Evolutionary conservation across 1,140 invertebrate genomes (phyloP), one percentile per base, ranked within the genome.

Genomic region (Ips nitidus): DNA sequence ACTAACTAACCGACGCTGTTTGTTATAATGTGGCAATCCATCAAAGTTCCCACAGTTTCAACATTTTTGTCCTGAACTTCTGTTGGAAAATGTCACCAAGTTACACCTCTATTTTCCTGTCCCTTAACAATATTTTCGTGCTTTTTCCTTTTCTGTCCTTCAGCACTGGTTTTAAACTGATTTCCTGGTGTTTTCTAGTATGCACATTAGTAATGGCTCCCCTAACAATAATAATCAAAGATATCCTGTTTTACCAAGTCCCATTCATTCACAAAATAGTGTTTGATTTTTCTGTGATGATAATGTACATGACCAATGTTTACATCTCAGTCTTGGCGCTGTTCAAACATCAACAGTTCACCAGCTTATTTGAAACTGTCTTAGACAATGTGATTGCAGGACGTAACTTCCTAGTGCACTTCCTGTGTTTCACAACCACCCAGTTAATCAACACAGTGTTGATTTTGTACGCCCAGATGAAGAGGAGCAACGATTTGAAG

Each of bases 241-340:
- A 65, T 39, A 2, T 5, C 7, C n/a, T 56, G 3, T 65, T 65
- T 22, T 8, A 36, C 37, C 43, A 42, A 6, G 41, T 56, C 3
- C 41, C 63, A 41, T 1, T 41, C 39, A 45, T 43, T 43, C 42
- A 41, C 37, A 55, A 41, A 22, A 40, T 53, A n/a, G 53, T 65
- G 6, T 65, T 52, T 41, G 63, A 65, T 43, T 55, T 55, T 3
- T 65, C 63, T 5, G 38, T 42, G 5, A 39, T 65, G 36, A 6
- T 65, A 37, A 7, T 65, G 39, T 65, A 42, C 39, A 5, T 56
- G 3, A 65, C 63, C 5, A 65, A 65, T 37, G 43, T 65, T 5
- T 65, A 65, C 45, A 4, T 65, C 38, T 65, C 63, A n/a, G 8
- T 4, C n/a, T 5, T 64, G 6, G 36, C 6, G 3, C 52, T 64